phyloP scores from a whole-genome alignment of 2,797 vertebrate genomes.

The Anas acuta region DNA sequence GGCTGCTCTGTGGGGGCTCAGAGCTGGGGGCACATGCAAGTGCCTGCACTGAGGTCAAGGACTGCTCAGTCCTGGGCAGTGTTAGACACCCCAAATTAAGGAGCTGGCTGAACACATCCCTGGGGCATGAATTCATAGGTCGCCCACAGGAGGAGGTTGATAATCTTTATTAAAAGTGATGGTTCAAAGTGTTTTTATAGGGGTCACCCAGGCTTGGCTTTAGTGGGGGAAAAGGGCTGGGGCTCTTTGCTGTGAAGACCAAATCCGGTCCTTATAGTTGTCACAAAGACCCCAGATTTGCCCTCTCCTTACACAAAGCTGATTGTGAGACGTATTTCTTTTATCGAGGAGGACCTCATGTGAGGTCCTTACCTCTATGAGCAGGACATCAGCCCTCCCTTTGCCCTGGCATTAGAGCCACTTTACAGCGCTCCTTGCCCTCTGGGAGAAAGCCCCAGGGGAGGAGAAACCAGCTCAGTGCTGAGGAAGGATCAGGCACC shows the following conservation, averaged over 20 bases:
- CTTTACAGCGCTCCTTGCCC: fast-evolving
- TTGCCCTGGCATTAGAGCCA: fast-evolving
- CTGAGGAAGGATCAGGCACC: background rate
- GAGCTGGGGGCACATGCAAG: fast-evolving
- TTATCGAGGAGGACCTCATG: background rate
- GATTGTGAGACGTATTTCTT: background rate
- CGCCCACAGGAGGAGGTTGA: fast-evolving
- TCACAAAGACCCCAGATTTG: background rate
- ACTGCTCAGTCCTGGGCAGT: background rate
- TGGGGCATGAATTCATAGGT: background rate
- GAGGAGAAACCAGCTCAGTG: background rate
- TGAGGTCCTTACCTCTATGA: fast-evolving
- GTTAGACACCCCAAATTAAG: background rate
- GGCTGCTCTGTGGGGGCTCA: background rate
- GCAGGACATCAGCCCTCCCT: fast-evolving
- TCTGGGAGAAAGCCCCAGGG: background rate
- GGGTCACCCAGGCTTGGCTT: background rate
- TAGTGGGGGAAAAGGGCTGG: background rate
- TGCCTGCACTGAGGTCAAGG: fast-evolving
- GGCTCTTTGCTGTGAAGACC: background rate
- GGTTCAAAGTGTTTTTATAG: background rate
- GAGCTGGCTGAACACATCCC: background rate
- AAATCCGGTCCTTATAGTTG: background rate
- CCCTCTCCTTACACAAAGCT: fast-evolving
- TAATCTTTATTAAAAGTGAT: background rate